phyloP scores from a whole-genome alignment of 2,113 vertebrate species.

The Tetraodon nigroviridis region DNA sequence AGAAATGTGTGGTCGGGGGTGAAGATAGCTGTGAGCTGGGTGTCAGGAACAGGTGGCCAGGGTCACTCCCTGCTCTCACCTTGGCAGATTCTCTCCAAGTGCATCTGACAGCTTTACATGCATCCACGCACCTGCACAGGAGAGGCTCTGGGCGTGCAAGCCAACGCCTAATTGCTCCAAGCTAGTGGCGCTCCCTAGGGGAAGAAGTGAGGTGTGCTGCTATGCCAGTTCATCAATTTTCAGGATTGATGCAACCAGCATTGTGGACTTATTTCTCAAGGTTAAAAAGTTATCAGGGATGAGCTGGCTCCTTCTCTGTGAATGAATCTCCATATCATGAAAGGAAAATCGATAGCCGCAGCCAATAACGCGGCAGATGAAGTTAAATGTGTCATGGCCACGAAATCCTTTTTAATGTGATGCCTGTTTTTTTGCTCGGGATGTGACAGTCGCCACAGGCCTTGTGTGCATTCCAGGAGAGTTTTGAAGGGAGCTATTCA shows the following conservation, averaged over 20 bases:
- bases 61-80: conserved; percentile 65
- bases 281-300: conserved; percentile 60
- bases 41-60: conserved; percentile 69
- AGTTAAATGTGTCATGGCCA: conserved; percentile 47
- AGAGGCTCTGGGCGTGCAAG: conserved; percentile 19
- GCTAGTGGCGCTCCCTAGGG: conserved; percentile 44
- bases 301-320: conserved; percentile 42
- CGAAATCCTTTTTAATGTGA: conserved; percentile 22
- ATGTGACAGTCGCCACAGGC: conserved; percentile 13
- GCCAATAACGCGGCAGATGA: conserved; percentile 48
- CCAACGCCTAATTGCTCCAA: conserved; percentile 22
- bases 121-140: conserved; percentile 59
- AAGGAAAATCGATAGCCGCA: conserved; percentile 61
- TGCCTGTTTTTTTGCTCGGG: conserved; percentile 25
- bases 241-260: conserved; percentile 28
- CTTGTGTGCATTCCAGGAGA: background rate
- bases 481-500: conserved; percentile 3
- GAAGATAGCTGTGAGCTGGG: conserved; percentile 32
- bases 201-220: conserved; percentile 53
- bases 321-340: conserved; percentile 65
- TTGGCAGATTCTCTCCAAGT: conserved; percentile 61
- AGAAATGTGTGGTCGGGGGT: conserved; percentile 4
- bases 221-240: conserved; percentile 68
- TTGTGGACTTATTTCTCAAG: conserved; percentile 60
- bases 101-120: conserved; percentile 65